Evolutionary conservation across 2,113 vertebrate species (phyloP).

Genomic region (Heliornis fulica): DNA sequence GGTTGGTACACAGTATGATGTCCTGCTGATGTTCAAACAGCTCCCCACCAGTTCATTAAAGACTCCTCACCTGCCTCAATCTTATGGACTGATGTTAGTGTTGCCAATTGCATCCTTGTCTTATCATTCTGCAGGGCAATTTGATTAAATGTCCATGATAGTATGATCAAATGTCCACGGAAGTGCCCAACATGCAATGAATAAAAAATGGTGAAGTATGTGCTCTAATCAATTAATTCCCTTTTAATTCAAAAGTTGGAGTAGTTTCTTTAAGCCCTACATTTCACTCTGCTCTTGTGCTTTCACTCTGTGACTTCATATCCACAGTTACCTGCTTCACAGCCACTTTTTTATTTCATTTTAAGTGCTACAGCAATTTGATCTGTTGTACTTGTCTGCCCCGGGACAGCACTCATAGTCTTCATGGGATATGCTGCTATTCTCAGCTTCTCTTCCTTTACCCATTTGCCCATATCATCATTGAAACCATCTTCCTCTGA

Average conservation of each 20-base stretch:
- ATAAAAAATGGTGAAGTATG: background rate
- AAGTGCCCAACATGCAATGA: background rate
- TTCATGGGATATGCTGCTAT: background rate
- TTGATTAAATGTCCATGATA: background rate
- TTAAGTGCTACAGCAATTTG: background rate
- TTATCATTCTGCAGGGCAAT: background rate
- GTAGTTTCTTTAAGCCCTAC: background rate
- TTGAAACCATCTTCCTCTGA: background rate
- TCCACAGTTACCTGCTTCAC: background rate
- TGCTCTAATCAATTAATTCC: background rate
- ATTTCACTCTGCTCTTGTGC: background rate
- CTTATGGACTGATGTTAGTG: background rate
- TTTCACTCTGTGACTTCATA: background rate
- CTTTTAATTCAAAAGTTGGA: background rate
- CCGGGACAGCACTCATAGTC: background rate
- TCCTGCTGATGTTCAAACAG: background rate
- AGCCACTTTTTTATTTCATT: background rate
- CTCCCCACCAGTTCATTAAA: background rate
- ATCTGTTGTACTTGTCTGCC: background rate
- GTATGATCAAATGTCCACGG: background rate
- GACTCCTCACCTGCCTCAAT: background rate
- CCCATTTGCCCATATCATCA: background rate
- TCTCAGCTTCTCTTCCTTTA: conserved; percentile 4
- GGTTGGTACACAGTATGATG: accelerated
- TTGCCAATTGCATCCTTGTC: background rate